Conservation (phyloP, 2,113 vertebrate genomes). For the Gymnarchus niloticus region DNA sequence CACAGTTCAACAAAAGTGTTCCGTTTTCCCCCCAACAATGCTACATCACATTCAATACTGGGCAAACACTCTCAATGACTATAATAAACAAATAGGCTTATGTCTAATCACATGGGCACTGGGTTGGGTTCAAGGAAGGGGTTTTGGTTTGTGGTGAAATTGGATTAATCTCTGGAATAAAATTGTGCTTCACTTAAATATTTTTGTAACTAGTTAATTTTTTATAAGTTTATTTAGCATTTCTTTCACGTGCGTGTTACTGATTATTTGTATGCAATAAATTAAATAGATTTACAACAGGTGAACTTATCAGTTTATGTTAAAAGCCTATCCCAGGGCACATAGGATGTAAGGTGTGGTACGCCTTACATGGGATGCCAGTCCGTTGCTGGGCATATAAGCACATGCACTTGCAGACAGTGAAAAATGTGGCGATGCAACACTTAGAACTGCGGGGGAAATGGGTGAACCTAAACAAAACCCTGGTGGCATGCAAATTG, state of each 20-base stretch:
- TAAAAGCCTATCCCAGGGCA: neutral
- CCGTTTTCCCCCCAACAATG: neutral
- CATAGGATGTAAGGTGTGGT: neutral
- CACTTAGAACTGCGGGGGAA: neutral
- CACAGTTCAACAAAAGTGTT: neutral
- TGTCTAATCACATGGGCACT: neutral
- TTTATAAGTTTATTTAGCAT: neutral
- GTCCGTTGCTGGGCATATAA: neutral
- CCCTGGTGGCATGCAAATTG: neutral
- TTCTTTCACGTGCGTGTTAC: neutral
- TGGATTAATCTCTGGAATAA: neutral
- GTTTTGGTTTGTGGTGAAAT: neutral
- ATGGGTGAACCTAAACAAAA: neutral
- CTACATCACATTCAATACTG: neutral
- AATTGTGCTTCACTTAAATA: neutral
- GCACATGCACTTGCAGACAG: neutral
- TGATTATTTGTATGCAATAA: neutral
- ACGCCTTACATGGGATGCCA: neutral
- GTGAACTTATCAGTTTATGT: neutral
- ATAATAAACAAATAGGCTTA: neutral
- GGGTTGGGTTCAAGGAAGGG: neutral
- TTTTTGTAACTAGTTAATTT: neutral
- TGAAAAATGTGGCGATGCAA: neutral
- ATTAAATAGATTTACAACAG: too few species aligned
- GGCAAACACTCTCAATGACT: neutral